Evolutionary conservation across 2,113 vertebrate species (phyloP).

Genomic region (Seriola dumerili): DNA sequence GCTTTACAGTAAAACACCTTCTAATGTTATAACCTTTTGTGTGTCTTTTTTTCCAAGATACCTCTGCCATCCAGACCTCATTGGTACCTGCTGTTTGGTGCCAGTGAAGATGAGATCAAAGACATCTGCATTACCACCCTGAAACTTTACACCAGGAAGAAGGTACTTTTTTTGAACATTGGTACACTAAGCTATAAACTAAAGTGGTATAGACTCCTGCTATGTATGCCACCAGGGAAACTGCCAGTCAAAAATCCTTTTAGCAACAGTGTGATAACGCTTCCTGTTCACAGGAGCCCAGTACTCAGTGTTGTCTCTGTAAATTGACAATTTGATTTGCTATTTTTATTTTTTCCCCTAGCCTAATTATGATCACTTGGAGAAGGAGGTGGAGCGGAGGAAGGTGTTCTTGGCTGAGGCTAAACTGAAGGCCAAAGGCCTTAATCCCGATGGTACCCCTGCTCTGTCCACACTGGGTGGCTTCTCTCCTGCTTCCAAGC

Average conservation of each 20-base stretch:
- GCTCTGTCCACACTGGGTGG: conserved; percentile 93
- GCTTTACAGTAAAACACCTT: not conserved
- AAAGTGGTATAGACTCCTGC: not conserved
- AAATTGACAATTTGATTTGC: not conserved
- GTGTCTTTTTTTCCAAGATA: conserved; percentile 82
- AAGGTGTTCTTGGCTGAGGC: conserved; percentile 95
- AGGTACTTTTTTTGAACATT: conserved; percentile 80
- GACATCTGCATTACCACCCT: conserved; percentile 95
- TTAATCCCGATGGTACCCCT: conserved; percentile 97
- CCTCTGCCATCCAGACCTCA: conserved; percentile 93
- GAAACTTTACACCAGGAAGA: conserved; percentile 95
- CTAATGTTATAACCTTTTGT: not conserved
- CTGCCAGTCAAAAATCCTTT: not conserved
- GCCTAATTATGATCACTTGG: conserved; percentile 96
- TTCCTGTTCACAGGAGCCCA: not conserved
- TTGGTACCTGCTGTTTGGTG: conserved; percentile 97
- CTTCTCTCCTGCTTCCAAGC: conserved; percentile 97
- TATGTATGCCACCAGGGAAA: not conserved
- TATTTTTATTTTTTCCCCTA: conserved; percentile 56
- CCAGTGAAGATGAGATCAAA: conserved; percentile 94
- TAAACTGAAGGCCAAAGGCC: conserved; percentile 96
- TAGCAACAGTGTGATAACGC: too few relatives aligned
- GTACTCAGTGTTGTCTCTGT: not conserved
- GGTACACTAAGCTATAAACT: not conserved
- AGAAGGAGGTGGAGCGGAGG: conserved; percentile 97